Conservation (phyloP, 1,140 invertebrate species). For the Neomicropteryx cornuta region DNA sequence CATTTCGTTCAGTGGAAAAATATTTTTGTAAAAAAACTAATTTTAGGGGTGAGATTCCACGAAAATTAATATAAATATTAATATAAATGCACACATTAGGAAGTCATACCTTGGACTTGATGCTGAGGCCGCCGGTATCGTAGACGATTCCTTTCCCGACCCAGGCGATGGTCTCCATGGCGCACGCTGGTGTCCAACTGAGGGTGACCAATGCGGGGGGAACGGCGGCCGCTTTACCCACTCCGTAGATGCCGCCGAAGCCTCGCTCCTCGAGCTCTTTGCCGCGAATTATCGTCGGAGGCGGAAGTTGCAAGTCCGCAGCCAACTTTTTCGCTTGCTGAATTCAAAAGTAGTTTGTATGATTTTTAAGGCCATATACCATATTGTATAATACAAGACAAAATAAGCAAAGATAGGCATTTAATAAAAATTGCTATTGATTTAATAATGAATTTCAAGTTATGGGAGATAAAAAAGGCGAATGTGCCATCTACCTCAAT, state of each 20-base stretch:
- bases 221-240: conserved; percentile 60
- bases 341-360: conserved; percentile 15
- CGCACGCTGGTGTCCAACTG: conserved; percentile 53
- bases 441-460: too few species aligned
- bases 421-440: too few species aligned
- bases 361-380: neutral
- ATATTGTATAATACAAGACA: too few species aligned
- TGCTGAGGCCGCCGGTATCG: conserved; percentile 85
- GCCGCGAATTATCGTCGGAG: conserved; percentile 59
- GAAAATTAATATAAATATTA: too few species aligned
- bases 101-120: conserved; percentile 80
- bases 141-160: conserved; percentile 92
- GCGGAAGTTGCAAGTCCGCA: conserved; percentile 46
- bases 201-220: conserved; percentile 72
- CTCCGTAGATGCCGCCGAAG: conserved; percentile 79
- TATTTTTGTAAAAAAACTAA: too few species aligned
- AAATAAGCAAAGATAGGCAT: too few species aligned
- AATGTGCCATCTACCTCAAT: too few species aligned
- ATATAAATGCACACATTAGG: too few species aligned
- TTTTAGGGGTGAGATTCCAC: too few species aligned
- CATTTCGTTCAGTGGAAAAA: too few species aligned
- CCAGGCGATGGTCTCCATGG: conserved; percentile 69
- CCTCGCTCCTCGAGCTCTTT: conserved; percentile 61
- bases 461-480: too few species aligned
- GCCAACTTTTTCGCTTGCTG: conserved; percentile 60